Percentiles rank a stretch among this genome's conserved stretches.
Evolutionary conservation across 2,888 invertebrate genomes (phyloP).

Genomic region (Lepetodrilus schrolli): DNA sequence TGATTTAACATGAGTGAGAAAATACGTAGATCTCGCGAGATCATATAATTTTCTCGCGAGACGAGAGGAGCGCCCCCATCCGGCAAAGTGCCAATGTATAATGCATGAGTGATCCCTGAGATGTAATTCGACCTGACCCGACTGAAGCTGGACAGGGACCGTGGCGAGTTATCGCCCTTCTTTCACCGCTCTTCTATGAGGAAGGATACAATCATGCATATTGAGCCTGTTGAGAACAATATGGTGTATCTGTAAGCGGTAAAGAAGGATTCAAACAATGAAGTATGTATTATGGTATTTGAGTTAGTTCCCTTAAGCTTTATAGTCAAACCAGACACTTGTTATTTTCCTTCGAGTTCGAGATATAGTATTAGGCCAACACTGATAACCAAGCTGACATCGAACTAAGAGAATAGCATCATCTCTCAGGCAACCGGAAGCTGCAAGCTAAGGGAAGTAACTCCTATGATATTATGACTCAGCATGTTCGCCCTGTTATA

Average conservation of each 20-base stretch:
- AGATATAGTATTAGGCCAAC: too few species aligned
- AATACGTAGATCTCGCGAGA: too few species aligned
- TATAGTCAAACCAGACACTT: too few species aligned
- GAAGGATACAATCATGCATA: too few species aligned
- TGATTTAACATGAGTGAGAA: conserved; percentile 24
- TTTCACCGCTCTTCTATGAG: too few species aligned
- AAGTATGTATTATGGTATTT: conserved; percentile 11
- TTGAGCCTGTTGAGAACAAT: too few species aligned
- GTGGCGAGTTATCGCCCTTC: conserved; percentile 1
- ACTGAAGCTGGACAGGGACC: conserved; percentile 7
- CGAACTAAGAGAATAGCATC: too few species aligned
- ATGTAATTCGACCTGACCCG: conserved; percentile 19
- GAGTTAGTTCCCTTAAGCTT: not conserved
- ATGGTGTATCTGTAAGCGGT: too few species aligned
- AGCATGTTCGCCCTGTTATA: conserved; percentile 1
- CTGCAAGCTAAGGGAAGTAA: not conserved
- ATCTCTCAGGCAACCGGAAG: not conserved
- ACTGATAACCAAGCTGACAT: too few species aligned
- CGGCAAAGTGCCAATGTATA: conserved; percentile 23
- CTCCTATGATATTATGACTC: conserved; percentile 2
- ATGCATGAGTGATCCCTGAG: conserved; percentile 24
- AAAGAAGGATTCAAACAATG: conserved; percentile 4
- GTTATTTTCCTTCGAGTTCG: too few species aligned
- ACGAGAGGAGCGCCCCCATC: conserved; percentile 9
- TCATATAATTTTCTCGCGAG: conserved; percentile 4